Evolutionary conservation across 2,888 invertebrate species (phyloP), one percentile per base, ranked within the genome.

Genomic region (Artemia sp.): DNA sequence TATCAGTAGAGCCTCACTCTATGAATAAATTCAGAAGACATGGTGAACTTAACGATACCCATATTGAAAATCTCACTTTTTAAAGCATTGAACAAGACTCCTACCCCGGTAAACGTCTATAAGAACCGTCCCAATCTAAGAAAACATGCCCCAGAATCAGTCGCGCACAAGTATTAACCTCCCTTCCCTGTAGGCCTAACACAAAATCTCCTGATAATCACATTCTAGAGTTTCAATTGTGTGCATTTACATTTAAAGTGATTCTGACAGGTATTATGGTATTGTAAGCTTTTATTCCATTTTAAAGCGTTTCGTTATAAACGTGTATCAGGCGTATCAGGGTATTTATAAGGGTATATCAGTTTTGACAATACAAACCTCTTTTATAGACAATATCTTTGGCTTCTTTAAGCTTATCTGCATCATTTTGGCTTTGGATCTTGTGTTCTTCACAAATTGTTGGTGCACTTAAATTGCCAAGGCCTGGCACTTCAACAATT

Each of bases 401-500:
- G 0, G 98, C 98, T 79, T 95, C 89, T 10, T 84, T 80, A 70
- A 99, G 81, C 78, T 98, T 97, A 0, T 91, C 92, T 75, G 85
- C 87, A 77, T 99, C 98, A 79, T 99, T 98, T 79, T 97, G 98
- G 74, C 95, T 95, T 78, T 94, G 92, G 73, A 98, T 92, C 80
- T 98, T 97, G 52, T 98, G 81, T 74, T 86, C 83, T 7, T 95
- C 88, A 77, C 92, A 97, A 2, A 88, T 79, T 71, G 85, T 83
- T 0, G 90, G 88, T 1, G 97, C 98, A 71, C 89, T 82, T 68
- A 95, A 80, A 72, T 87, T 87, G 0, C 96, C 96, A 75, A 86
- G 86, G 66, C 89, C 92, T 0, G 96, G 94, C 67, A 97, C 87
- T 74, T 93, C 88, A 66, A 99, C 85, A 71, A 98, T 92, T 0